Base-by-base conservation (phyloP, 2,113 vertebrate species). In the Xenus cinereus region DNA sequence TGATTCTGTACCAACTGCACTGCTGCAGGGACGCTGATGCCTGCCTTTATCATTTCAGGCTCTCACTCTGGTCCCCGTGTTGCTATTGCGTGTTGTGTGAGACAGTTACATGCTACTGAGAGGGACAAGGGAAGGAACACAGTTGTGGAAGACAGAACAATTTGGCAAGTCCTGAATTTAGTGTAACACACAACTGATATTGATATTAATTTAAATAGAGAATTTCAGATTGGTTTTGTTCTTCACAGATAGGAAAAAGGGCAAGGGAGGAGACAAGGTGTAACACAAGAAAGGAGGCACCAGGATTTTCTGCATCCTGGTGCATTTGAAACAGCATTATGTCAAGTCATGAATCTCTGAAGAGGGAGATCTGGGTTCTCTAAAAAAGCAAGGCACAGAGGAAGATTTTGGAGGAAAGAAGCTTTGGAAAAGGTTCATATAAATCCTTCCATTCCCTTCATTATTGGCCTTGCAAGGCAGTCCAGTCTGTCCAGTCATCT, bases 1-100 rank as follows among this genome's bases (percentile, higher is more conserved):
- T 0, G 0, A 59, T 15, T 14, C 26, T n/a, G 39, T 2, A 6
- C 35, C 48, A 62, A 1, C 21, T 27, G 39, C 45, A 56, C 37
- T 71, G 63, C 45, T 62, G 24, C 59, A 56, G 59, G 33, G 45
- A 69, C 46, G 39, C 23, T 10, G 35, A 59, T 2, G 5, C 35
- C 28, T 30, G 43, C 35, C 46, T 48, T 72, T 30, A 48, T 88
- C 71, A 46, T 22, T 50, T 68, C 35, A 7, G 50, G 12, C 46
- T 26, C 41, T 93, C 26, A 6, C 39, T 56, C 28, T 30, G 26
- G 23, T 51, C 30, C 48, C 22, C 43, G 3, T 0, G 3, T 4
- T 85, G 56, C 53, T 82, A 9, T 8, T 45, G 17, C 1, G 0
- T 1, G 13, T 5, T 57, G 43, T 22, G 45, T 24, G 15, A 90